Evolutionary conservation across 1,140 invertebrate genomes (phyloP).

Genomic region (Tetragonula clypearis): DNA sequence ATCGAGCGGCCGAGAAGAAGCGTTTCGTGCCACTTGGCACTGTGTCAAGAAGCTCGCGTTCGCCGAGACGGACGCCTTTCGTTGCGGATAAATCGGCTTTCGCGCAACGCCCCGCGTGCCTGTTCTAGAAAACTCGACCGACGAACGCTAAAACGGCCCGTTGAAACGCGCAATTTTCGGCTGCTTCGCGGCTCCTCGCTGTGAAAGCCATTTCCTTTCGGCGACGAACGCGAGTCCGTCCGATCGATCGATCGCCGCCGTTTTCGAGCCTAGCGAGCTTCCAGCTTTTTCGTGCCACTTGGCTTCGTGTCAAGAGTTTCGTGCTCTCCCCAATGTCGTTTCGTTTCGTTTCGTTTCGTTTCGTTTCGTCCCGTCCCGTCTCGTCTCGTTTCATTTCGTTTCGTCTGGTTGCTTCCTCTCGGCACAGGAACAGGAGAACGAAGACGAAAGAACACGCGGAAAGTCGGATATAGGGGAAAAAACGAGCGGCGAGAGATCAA

Average conservation of each 20-base stretch:
- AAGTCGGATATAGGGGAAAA: not conserved
- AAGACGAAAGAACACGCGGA: not conserved
- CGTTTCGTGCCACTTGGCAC: constrained; percentile 69
- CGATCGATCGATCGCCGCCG: constrained; percentile 21
- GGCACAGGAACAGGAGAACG: not conserved
- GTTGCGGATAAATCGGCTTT: constrained; percentile 10
- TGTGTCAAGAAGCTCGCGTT: constrained; percentile 60
- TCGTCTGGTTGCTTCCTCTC: not conserved
- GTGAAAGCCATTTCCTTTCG: not conserved
- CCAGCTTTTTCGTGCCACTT: constrained; percentile 63
- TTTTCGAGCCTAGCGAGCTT: not conserved
- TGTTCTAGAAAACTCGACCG: constrained; percentile 10
- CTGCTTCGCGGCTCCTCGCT: not conserved
- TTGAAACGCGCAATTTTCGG: constrained; percentile 6
- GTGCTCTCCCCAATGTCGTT: not conserved
- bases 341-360: constrained; percentile 15
- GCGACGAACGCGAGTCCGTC: not conserved
- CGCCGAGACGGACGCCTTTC: constrained; percentile 37
- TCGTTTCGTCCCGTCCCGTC: constrained; percentile 31
- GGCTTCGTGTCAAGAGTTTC: constrained; percentile 44
- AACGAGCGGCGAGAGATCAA: constrained; percentile 32
- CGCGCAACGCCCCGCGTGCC: not conserved
- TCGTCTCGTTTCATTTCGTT: constrained; percentile 18
- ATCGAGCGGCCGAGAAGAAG: constrained; percentile 16
- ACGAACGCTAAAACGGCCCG: not conserved